Base-by-base conservation (phyloP, 1,140 invertebrate species). In the Dreissena polymorpha region DNA sequence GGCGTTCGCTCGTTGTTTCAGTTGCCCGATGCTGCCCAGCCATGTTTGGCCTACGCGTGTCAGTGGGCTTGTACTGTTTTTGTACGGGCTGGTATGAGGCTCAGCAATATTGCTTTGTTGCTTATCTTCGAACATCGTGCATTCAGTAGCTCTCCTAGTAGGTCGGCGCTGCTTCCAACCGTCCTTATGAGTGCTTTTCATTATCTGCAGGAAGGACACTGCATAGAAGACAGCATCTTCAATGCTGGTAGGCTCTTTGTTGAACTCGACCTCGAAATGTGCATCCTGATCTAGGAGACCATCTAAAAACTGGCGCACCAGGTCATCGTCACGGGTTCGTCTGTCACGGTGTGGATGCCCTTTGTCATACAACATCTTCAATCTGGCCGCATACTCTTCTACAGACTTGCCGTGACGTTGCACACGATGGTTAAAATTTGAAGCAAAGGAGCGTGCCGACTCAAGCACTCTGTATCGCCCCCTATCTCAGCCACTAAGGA, bases 151-250 rank as follows among this genome's bases (percentile, higher is more conserved):
- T 25, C 21, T 51, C 57, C 74, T 64, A 0, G 60, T 51, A 27
- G 39, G 8, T 39, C 10, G 39, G 8, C 50, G 25, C 39, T 12
- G 60, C 39, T 50, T 21, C 18, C 63, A 18, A 18, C 63, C 65
- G 29, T 76, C 74, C 39, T 65, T 29, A 21, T 21, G 63, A 8
- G n/a, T 18, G n/a, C 63, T 57, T 63, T 51, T 25, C 51, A 13
- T 76, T 21, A 23, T 76, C 63, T 76, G 60, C 6, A 76, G 39
- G 16, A 68, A 27, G 55, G 67, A 68, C 5, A 70, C 76, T 13
- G 67, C 76, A 55, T 68, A 64, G 21, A 29, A 78, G 10, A 80
- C 78, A 21, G 78, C 78, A n/a, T 80, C 78, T 14, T 69, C 68
- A 27, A 79, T 64, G 25, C 23, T 49, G 5, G 18, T 50, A 0